These are phyloP conservation scores for Phymanthus crucifer DNA, from an alignment of 92 coral and sea anemone species.

Conservation along the genomic window DNA sequence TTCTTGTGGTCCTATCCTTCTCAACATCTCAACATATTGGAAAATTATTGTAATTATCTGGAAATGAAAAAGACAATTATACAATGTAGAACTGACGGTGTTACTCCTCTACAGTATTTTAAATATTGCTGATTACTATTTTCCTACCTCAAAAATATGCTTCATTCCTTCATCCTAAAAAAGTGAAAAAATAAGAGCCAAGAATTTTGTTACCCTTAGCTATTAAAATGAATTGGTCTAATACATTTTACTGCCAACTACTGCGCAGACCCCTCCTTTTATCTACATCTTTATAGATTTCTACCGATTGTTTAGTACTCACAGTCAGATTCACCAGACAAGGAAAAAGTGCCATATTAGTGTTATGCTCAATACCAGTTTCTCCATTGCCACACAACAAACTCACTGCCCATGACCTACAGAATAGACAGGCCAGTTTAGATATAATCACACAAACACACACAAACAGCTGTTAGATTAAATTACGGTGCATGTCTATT, in stretches of 20 bases:
- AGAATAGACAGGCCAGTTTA: neutral
- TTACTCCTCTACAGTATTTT: neutral
- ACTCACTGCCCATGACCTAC: constrained; percentile 87
- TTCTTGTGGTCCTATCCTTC: constrained; percentile 75
- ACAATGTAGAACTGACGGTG: no score
- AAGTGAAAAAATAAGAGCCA: neutral
- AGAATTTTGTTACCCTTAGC: neutral
- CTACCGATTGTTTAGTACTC: constrained; percentile 40
- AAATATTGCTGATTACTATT: neutral
- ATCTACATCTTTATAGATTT: no score
- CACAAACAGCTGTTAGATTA: no score
- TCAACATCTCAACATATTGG: constrained; percentile 80
- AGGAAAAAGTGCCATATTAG: constrained; percentile 79
- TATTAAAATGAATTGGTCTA: no score
- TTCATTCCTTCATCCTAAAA: constrained; percentile 80
- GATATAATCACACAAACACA: neutral
- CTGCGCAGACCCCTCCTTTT: no score
- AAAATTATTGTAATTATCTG: constrained; percentile 76
- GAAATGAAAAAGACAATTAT: neutral
- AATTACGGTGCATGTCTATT: no score
- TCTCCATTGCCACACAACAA: constrained; percentile 87
- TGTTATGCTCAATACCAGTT: constrained; percentile 75
- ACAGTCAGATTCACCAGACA: constrained; percentile 80
- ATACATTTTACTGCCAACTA: no score
- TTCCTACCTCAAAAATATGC: constrained; percentile 71